phyloP scores from a whole-genome alignment of 2,888 invertebrate genomes.

The Eupithecia insigniata region DNA sequence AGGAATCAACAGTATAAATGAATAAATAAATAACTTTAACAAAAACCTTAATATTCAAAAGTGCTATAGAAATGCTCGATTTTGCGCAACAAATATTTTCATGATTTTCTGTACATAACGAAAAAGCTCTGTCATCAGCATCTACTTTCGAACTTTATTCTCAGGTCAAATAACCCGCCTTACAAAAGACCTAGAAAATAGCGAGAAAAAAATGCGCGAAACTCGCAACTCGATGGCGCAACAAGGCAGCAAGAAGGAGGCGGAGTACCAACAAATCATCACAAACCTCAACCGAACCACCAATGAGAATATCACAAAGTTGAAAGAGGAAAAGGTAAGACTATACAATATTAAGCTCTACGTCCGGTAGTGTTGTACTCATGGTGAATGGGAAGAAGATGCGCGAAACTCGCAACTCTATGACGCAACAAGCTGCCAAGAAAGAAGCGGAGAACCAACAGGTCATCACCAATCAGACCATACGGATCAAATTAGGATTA shows the following conservation, averaged over 20 bases:
- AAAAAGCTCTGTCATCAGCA: too few relatives aligned
- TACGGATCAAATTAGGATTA: too few relatives aligned
- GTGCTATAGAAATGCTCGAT: too few relatives aligned
- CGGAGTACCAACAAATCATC: constrained; percentile 90
- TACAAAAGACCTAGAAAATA: constrained; percentile 90
- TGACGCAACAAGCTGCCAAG: constrained; percentile 89
- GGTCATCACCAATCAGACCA: constrained; percentile 79
- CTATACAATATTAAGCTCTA: neutral
- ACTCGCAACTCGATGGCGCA: constrained; percentile 88
- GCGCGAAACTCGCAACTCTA: constrained; percentile 87
- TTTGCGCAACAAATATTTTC: too few relatives aligned
- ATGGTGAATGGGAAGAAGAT: neutral
- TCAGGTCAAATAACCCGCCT: constrained; percentile 87
- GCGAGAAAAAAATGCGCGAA: constrained; percentile 86
- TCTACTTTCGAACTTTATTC: too few relatives aligned
- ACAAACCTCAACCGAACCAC: constrained; percentile 88
- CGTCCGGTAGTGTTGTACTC: neutral
- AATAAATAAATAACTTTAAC: too few relatives aligned
- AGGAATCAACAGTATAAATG: too few relatives aligned
- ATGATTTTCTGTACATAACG: too few relatives aligned
- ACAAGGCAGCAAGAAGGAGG: constrained; percentile 90
- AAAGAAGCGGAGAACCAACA: constrained; percentile 92
- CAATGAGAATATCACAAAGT: constrained; percentile 89
- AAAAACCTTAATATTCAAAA: too few relatives aligned
- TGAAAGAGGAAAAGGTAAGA: constrained; percentile 89